Evolutionary conservation across 2,113 vertebrate genomes (phyloP), one percentile per base, ranked within the genome.

Genomic region (Callipepla californica): DNA sequence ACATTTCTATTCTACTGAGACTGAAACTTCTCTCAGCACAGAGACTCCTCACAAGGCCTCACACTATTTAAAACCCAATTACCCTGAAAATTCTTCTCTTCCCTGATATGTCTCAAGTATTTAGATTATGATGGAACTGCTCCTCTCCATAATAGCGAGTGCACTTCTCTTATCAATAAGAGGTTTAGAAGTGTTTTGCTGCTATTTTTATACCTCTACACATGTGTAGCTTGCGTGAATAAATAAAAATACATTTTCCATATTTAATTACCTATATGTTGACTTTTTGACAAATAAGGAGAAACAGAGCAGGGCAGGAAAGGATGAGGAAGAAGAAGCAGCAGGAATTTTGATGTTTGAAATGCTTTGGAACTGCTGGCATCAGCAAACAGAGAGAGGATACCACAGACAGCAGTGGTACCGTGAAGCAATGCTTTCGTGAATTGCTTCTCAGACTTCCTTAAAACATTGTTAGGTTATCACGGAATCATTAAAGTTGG

Each of bases 1-100:
- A 4, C 7, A 53, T 77, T 87, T 87, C 63, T 76, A 3, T 73
- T 76, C 67, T 26, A 53, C 21, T 26, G 66, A 70, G 68, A 40
- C 38, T 38, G 67, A 85, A 73, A 79, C 30, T 81, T 81, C 0
- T 0, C n/a, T 73, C 44, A 48, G 19, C 8, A 38, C 13, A 36
- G 57, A 79, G 16, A 73, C 63, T 9, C 11, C 48, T 58, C 53
- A 80, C 51, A 91, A 76, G 69, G 84, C 26, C 13, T 84, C 58
- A 68, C 30, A 55, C 15, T 69, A 40, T n/a, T 85, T 82, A 66
- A 87, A 85, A 82, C 34, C 10, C 70, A 80, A 77, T 73, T 82
- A 85, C 42, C 25, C 58, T 66, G 70, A 87, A 94, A 94, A 89
- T 47, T 34, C 20, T 73, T 77, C 45, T 62, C 42, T 88, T 92